Conservation (phyloP, 2,797 vertebrate species). For the Acanthurus leucopareius region DNA sequence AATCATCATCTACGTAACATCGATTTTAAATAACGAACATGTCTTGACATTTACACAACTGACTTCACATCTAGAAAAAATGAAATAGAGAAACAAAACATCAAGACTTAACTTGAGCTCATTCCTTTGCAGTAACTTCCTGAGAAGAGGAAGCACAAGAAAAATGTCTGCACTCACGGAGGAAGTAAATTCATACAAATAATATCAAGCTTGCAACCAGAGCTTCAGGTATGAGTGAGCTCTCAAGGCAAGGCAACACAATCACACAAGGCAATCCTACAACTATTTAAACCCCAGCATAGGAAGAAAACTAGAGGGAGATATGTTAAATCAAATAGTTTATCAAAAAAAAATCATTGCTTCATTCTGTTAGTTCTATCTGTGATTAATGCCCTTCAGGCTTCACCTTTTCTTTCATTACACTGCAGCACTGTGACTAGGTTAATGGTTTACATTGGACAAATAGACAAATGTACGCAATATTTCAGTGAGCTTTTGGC, state of each 20-base stretch:
- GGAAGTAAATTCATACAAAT: slow-evolving; percentile 27
- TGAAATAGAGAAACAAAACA: neutral
- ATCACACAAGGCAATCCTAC: neutral
- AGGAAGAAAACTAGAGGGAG: neutral
- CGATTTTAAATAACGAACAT: too few relatives aligned
- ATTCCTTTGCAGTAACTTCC: neutral
- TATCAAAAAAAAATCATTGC: neutral
- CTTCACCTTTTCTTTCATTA: slow-evolving; percentile 18
- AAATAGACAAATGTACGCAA: slow-evolving; percentile 33
- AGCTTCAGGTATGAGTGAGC: slow-evolving; percentile 11
- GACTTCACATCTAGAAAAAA: neutral
- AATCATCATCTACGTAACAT: too few relatives aligned
- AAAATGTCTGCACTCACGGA: neutral
- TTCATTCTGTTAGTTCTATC: neutral
- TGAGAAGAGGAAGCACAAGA: neutral
- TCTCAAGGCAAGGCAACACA: too few relatives aligned
- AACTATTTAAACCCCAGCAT: neutral
- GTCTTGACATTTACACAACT: neutral
- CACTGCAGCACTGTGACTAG: slow-evolving; percentile 9
- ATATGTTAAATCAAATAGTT: neutral
- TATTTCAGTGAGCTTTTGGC: slow-evolving; percentile 35
- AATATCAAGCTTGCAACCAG: neutral
- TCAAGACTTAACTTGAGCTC: neutral
- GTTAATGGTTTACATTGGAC: slow-evolving; percentile 43
- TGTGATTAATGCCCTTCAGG: slow-evolving; percentile 4